A percentile compares a stretch with the other conserved stretches of the same genome.
Evolutionary conservation across 2,113 vertebrate species (phyloP).

Genomic region (Holacanthus passer): DNA sequence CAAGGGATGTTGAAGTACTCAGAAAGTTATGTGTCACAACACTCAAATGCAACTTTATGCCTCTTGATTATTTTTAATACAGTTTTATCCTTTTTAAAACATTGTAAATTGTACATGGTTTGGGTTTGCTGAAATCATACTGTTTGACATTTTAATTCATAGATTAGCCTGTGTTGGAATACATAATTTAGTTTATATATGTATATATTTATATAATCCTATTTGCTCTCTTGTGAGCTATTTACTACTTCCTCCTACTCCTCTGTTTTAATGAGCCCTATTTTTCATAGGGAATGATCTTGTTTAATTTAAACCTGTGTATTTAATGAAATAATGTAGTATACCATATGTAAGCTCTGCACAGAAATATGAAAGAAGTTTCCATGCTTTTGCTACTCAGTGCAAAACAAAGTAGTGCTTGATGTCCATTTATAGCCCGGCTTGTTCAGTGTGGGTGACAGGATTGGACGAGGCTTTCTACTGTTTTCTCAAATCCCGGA

Average conservation of each 20-base stretch:
- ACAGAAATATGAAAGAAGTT: not conserved
- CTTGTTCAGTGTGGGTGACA: slow-evolving; percentile 1
- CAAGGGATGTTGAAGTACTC: not conserved
- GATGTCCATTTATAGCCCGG: not conserved
- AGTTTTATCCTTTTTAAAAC: not conserved
- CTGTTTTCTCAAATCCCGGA: slow-evolving; percentile 42
- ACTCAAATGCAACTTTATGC: not conserved
- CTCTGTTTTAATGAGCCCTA: not conserved
- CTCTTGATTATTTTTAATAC: not conserved
- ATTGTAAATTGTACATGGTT: not conserved
- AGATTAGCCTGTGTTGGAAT: not conserved
- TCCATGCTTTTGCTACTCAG: not conserved
- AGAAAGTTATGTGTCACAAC: not conserved
- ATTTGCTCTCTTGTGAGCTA: not conserved
- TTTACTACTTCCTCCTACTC: not conserved
- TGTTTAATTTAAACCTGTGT: not conserved
- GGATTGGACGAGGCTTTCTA: slow-evolving; percentile 25
- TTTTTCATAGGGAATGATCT: not conserved
- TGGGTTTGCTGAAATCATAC: not conserved
- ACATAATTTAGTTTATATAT: not conserved
- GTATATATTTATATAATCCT: not conserved
- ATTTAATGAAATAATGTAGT: not conserved
- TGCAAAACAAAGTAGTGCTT: not conserved
- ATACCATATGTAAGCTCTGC: not conserved
- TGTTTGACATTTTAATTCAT: not conserved